A percentile compares a stretch with the other conserved stretches of the same genome.
Evolutionary conservation across 1,140 invertebrate species (phyloP).

Genomic region (Drosophila sechellia): DNA sequence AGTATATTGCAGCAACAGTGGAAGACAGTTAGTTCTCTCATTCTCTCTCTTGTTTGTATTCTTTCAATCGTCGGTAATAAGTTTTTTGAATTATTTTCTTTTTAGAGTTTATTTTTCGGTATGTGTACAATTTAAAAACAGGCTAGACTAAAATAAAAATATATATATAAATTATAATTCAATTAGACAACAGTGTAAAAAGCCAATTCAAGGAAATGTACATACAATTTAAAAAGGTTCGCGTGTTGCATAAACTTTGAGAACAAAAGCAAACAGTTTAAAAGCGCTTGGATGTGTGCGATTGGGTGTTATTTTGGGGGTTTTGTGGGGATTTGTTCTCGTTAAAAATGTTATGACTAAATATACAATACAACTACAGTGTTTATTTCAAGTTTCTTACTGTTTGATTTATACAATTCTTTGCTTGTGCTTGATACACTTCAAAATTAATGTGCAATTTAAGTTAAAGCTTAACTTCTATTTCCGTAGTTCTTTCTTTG

Average conservation of each 20-base stretch:
- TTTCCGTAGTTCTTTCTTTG: slow-evolving; percentile 29
- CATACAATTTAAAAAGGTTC: slow-evolving; percentile 76
- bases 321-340: slow-evolving; percentile 43
- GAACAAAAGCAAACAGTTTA: slow-evolving; percentile 68
- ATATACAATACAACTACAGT: slow-evolving; percentile 77
- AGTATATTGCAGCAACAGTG: slow-evolving; percentile 83
- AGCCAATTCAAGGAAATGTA: slow-evolving; percentile 71
- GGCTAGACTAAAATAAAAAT: slow-evolving; percentile 44
- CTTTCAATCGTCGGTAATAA: slow-evolving; percentile 32
- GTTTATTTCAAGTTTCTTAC: slow-evolving; percentile 50
- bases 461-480: slow-evolving; percentile 72
- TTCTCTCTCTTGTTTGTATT: slow-evolving; percentile 44
- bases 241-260: slow-evolving; percentile 14
- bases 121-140: slow-evolving; percentile 58
- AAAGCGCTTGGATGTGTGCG: slow-evolving; percentile 64
- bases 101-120: slow-evolving; percentile 47
- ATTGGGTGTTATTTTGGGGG: slow-evolving; percentile 20
- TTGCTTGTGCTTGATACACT: slow-evolving; percentile 77
- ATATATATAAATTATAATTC: slow-evolving; percentile 70
- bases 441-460: slow-evolving; percentile 82
- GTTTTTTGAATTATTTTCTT: slow-evolving; percentile 37
- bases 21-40: slow-evolving; percentile 65
- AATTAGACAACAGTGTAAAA: slow-evolving; percentile 80
- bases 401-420: slow-evolving; percentile 63
- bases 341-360: slow-evolving; percentile 69